A percentile compares a stretch with the other conserved stretches of the same genome.
Conservation (phyloP, 2,113 vertebrate species). For the Bubo blakistoni region DNA sequence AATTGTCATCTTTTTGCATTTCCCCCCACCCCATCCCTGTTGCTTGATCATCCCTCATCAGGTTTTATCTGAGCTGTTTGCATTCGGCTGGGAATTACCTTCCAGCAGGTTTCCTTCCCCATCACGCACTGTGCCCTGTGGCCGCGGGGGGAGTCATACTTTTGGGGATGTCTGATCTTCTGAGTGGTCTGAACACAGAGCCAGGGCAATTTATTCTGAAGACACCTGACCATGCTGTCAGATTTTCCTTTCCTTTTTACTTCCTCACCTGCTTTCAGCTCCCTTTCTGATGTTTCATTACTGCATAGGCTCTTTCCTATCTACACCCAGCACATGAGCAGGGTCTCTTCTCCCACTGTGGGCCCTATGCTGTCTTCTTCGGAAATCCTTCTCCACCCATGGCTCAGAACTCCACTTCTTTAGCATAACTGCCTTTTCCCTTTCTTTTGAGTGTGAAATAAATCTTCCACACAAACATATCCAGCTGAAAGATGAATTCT, state of each 20-base stretch:
- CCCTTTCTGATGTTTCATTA: neutral
- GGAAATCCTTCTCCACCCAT: neutral
- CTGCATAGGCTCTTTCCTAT: neutral
- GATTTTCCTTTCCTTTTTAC: neutral
- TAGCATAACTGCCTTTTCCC: neutral
- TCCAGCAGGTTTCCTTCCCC: neutral
- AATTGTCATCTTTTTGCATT: neutral
- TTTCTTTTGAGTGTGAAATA: neutral
- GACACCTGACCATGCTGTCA: neutral
- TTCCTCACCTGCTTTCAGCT: neutral
- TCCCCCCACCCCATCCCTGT: too few species aligned
- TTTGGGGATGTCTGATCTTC: neutral
- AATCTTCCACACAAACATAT: neutral
- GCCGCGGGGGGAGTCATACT: neutral
- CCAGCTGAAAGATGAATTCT: neutral
- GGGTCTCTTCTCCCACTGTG: too few species aligned
- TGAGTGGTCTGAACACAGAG: neutral
- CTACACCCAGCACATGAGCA: too few species aligned
- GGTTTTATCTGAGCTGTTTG: neutral
- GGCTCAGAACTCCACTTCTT: neutral
- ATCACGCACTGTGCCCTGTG: rapidly evolving
- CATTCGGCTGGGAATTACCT: rapidly evolving
- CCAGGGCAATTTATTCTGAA: neutral
- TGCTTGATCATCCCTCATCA: neutral
- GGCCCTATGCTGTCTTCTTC: neutral